Evolutionary conservation across 2,888 invertebrate species (phyloP).

Genomic region (Drosophila maculinotata): DNA sequence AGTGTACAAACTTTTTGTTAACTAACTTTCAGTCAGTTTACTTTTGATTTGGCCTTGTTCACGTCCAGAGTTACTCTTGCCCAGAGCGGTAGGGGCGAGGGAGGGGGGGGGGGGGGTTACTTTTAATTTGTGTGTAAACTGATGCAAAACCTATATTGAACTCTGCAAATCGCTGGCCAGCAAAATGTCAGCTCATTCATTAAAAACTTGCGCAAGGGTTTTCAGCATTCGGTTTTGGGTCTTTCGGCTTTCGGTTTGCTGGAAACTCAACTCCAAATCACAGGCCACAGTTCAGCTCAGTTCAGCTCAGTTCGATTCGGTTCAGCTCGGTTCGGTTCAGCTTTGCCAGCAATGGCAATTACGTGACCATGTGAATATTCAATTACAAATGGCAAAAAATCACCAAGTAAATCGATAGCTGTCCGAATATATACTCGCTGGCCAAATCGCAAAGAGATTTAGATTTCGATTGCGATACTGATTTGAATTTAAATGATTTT

Average conservation of each 20-base stretch:
- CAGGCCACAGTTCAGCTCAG: slow-evolving; percentile 31
- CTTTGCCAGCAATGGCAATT: slow-evolving; percentile 19
- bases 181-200: slow-evolving; percentile 77
- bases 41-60: slow-evolving; percentile 41
- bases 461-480: neutral
- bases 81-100: neutral
- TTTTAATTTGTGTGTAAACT: slow-evolving; percentile 76
- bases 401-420: slow-evolving; percentile 7
- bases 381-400: slow-evolving; percentile 40
- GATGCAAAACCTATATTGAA: slow-evolving; percentile 76
- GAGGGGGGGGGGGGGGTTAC: slow-evolving; percentile 7
- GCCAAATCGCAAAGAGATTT: neutral
- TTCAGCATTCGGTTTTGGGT: slow-evolving; percentile 24
- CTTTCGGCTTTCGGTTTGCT: slow-evolving; percentile 10
- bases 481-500: too few species aligned
- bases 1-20: slow-evolving; percentile 31
- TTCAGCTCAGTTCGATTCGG: too few species aligned
- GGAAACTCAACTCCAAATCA: slow-evolving; percentile 54
- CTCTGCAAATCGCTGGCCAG: slow-evolving; percentile 59
- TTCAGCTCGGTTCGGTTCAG: too few species aligned
- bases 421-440: slow-evolving; percentile 1
- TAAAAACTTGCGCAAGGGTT: slow-evolving; percentile 67
- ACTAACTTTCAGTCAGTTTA: slow-evolving; percentile 48
- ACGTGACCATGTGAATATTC: slow-evolving; percentile 47
- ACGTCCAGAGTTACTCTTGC: neutral